A percentile compares a stretch with the other conserved stretches of the same genome.
These are phyloP conservation scores for Allobates femoralis DNA, from an alignment of 2,797 vertebrate species.

Conservation along the genomic window DNA sequence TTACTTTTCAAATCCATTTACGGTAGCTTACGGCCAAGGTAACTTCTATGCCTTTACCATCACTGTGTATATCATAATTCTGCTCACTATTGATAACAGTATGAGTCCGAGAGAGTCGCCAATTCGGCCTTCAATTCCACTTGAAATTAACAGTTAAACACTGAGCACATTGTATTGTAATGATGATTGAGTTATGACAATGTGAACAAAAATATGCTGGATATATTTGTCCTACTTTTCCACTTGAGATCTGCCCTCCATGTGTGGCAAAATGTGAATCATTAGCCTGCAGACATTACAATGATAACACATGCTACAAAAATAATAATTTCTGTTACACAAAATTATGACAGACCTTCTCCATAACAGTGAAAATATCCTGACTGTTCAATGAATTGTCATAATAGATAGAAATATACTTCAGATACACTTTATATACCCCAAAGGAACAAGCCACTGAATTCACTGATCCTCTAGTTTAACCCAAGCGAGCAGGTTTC, in stretches of 20 bases:
- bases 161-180: background rate
- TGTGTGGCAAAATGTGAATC: slow-evolving; percentile 7
- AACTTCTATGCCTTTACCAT: background rate
- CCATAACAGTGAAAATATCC: background rate
- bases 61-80: background rate
- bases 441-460: background rate
- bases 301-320: background rate
- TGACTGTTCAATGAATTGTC: background rate
- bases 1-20: too few species aligned
- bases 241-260: background rate
- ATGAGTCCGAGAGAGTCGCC: background rate
- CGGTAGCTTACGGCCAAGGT: too few species aligned
- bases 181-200: background rate
- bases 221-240: background rate
- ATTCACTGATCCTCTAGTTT: background rate
- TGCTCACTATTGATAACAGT: background rate
- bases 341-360: background rate
- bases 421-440: too few species aligned
- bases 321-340: slow-evolving; percentile 1
- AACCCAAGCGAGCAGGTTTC: background rate
- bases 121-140: background rate
- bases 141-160: background rate
- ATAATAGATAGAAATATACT: background rate
- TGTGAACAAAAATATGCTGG: background rate
- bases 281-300: background rate